Percentiles rank a stretch among this genome's conserved stretches.
Evolutionary conservation across 2,888 invertebrate species (phyloP).

Genomic region (Scaptodrosophila latifasciaeformis): DNA sequence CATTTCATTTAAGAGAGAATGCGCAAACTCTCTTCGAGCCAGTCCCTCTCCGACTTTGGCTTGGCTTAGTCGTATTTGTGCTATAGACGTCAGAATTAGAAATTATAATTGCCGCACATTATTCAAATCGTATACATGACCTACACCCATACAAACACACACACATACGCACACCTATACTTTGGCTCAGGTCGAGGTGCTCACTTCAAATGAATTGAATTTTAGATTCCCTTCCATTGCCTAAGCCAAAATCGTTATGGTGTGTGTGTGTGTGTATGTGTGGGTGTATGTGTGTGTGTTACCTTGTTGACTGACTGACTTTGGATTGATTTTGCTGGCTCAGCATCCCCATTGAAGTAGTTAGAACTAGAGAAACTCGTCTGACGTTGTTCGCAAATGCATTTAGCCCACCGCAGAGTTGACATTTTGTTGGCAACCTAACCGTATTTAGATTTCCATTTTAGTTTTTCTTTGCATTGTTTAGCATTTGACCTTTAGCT

Average conservation of each 20-base stretch:
- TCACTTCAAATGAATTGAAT: conserved; percentile 52
- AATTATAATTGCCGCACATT: conserved; percentile 65
- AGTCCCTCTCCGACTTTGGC: conserved; percentile 14
- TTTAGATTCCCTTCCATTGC: conserved; percentile 38
- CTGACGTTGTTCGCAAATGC: conserved; percentile 51
- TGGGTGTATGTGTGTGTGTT: too few species aligned
- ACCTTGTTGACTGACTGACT: conserved; percentile 19
- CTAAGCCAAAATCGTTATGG: background rate
- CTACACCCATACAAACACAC: conserved; percentile 40
- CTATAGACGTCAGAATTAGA: conserved; percentile 62
- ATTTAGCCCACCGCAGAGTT: conserved; percentile 36
- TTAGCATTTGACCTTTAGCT: conserved; percentile 46
- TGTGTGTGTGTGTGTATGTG: too few species aligned
- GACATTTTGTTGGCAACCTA: background rate
- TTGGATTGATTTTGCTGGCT: conserved; percentile 30
- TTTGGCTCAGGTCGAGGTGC: conserved; percentile 12
- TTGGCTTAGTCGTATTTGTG: conserved; percentile 24
- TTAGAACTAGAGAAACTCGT: conserved; percentile 7
- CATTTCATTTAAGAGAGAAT: too few species aligned
- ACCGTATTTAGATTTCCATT: too few species aligned
- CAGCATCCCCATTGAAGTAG: background rate
- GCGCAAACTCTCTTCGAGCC: background rate
- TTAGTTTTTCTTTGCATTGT: too few species aligned
- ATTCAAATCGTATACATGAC: conserved; percentile 61
- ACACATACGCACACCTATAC: conserved; percentile 3